phyloP scores from a whole-genome alignment of 2,797 vertebrate genomes.

The Halcyon badia region DNA sequence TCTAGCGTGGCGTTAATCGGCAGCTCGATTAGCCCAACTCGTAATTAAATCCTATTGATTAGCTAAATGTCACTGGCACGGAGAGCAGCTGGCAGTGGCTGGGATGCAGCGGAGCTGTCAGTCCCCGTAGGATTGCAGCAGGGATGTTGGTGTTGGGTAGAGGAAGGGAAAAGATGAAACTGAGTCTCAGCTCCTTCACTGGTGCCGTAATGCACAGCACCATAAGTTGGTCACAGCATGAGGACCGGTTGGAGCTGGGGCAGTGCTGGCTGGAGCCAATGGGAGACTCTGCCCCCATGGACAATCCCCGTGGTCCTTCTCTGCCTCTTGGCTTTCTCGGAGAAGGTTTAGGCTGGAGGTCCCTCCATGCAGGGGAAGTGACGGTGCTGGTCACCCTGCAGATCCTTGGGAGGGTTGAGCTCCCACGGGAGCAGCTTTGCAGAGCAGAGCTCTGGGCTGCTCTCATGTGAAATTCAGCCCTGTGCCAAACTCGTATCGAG shows the following conservation, averaged over 20 bases:
- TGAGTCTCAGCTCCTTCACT: fast-evolving
- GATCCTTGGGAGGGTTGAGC: background rate
- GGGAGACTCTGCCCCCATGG: background rate
- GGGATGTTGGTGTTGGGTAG: background rate
- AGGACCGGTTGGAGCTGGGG: fast-evolving
- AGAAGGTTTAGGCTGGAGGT: background rate
- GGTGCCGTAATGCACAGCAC: fast-evolving
- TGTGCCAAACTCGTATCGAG: background rate
- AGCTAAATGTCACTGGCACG: constrained; percentile 49
- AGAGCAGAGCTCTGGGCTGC: background rate
- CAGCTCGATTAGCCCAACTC: constrained; percentile 12
- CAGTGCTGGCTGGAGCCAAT: background rate
- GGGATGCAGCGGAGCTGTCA: background rate
- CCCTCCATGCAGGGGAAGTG: background rate
- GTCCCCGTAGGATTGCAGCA: background rate
- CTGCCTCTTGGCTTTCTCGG: background rate
- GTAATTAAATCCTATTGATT: constrained; percentile 70
- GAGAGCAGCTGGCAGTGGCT: constrained; percentile 27
- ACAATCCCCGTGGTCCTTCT: background rate
- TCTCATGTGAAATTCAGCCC: background rate
- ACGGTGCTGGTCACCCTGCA: fast-evolving
- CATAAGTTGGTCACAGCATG: background rate
- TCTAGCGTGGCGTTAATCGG: background rate
- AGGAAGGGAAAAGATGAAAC: background rate
- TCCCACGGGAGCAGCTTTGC: background rate